Evolutionary conservation across 1,140 invertebrate species (phyloP), one percentile per base, ranked within the genome.

Genomic region (Muscidifurax raptorellus): DNA sequence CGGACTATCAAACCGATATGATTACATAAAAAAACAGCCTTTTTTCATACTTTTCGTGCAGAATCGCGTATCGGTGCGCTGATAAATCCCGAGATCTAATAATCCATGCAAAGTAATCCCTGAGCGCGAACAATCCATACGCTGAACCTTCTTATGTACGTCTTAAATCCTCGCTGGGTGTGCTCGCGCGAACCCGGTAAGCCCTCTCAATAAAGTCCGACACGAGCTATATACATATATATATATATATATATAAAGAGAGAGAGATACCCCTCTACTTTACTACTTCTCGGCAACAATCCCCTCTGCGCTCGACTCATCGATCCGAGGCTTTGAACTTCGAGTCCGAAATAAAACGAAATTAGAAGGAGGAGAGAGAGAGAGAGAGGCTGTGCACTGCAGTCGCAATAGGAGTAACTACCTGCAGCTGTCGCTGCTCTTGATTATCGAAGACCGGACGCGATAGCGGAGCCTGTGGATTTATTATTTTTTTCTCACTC

Each of bases 21-120:
- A 6, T 64, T 4, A 10, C 5, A 5, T 5, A 64, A n/a, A n/a
- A n/a, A n/a, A n/a, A n/a, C n/a, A n/a, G 18, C 2, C 59, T 64
- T 22, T 64, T 25, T 64, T n/a, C n/a, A n/a, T n/a, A n/a, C 18
- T 5, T 5, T 22, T 0, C 22, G n/a, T 22, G 18, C 18, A 22
- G n/a, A 18, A 59, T 59, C 6, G 18, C 15, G 52, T 59, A 59
- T 59, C 52, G 52, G 25, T 30, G 30, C 15, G 7, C 28, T 18
- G 9, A 69, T 69, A 69, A 69, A 30, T 69, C 25, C 28, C 12
- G 10, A 69, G 30, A 69, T 69, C 67, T 69, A n/a, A 69, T 69
- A 30, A 69, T 69, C 25, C 67, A 69, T 69, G 67, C 67, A 69
- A 69, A 69, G 67, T 27, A 69, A 69, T 69, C 25, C 67, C 67